These are phyloP conservation scores for Anarhynchus alexandrinus DNA, from an alignment of 2,113 vertebrate genomes.

Conservation along the genomic window DNA sequence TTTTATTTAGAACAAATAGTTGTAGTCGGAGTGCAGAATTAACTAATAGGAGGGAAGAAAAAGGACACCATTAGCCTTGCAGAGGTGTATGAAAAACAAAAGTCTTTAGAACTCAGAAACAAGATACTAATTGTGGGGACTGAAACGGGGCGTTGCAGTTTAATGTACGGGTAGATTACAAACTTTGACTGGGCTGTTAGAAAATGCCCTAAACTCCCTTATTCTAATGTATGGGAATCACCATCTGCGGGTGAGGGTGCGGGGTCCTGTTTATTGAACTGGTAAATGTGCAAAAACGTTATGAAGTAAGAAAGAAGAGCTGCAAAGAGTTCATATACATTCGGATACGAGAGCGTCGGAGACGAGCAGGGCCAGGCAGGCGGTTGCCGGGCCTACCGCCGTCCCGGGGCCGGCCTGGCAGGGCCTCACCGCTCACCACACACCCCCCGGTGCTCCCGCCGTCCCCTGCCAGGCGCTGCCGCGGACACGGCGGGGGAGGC, in stretches of 20 bases:
- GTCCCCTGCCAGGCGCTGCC: rapidly evolving
- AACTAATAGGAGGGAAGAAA: not conserved
- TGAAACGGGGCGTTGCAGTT: not conserved
- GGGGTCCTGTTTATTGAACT: too few species aligned
- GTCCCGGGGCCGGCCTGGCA: too few species aligned
- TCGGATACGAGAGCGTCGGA: rapidly evolving
- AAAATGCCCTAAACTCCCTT: not conserved
- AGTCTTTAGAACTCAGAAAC: not conserved
- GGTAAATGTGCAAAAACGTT: rapidly evolving
- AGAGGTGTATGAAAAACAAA: not conserved
- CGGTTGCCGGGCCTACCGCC: not conserved
- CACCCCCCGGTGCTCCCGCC: rapidly evolving
- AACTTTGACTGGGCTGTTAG: too few species aligned
- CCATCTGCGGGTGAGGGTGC: not conserved
- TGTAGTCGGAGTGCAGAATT: not conserved
- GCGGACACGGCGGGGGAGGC: rapidly evolving
- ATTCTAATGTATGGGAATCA: rapidly evolving
- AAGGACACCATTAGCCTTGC: not conserved
- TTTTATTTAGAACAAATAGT: not conserved
- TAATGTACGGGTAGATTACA: rapidly evolving
- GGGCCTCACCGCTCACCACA: rapidly evolving
- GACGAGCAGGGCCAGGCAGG: rapidly evolving
- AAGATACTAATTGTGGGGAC: too few species aligned
- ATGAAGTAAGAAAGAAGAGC: not conserved
- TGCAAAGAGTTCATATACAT: rapidly evolving